Base-by-base conservation (phyloP, 37 sponge, comb jelly and placozoan genomes). In the Chondrosia reniformis region DNA sequence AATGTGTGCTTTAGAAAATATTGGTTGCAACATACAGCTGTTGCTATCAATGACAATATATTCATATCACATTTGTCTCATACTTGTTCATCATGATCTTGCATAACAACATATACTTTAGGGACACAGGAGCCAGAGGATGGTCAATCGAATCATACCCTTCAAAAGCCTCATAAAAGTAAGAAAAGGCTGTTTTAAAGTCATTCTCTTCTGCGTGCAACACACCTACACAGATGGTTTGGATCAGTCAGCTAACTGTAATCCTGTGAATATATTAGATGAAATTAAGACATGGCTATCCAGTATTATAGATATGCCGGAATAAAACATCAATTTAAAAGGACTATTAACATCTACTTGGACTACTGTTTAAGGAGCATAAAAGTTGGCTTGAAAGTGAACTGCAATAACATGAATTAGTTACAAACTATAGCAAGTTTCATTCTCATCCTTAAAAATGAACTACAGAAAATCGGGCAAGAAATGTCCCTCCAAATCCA, bases 161-260 rank as follows among this genome's bases (percentile, higher is more conserved):
- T 80, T 98, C 99, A 85, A 98, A 98, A 0, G 96, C 93, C 67
- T 98, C 99, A 74, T 95, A 98, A 84, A 98, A 95, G 78, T 98
- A 98, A 10, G 99, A 98, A 65, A 82, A 98, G 0, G 89, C 87
- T 3, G 96, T 98, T 61, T 98, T 98, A 76, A 98, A 98, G 63
- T 98, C 99, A 34, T 92, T 90, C 79, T 98, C 99, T 42, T 98
- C 86, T 24, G 89, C 99, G 59, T 98, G 99, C 2, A 98, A 81
- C 24, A 98, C 84, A 46, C 96, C 96, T 89, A 57, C 40, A n/a
- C n/a, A n/a, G n/a, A n/a, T n/a, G n/a, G n/a, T n/a, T n/a, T n/a
- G n/a, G n/a, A n/a, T n/a, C n/a, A n/a, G n/a, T n/a, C n/a, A n/a
- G n/a, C n/a, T n/a, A n/a, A n/a, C n/a, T n/a, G n/a, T n/a, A n/a